These are phyloP conservation scores for Gortyna flavago DNA, from an alignment of 2,888 invertebrate species.

Conservation along the genomic window DNA sequence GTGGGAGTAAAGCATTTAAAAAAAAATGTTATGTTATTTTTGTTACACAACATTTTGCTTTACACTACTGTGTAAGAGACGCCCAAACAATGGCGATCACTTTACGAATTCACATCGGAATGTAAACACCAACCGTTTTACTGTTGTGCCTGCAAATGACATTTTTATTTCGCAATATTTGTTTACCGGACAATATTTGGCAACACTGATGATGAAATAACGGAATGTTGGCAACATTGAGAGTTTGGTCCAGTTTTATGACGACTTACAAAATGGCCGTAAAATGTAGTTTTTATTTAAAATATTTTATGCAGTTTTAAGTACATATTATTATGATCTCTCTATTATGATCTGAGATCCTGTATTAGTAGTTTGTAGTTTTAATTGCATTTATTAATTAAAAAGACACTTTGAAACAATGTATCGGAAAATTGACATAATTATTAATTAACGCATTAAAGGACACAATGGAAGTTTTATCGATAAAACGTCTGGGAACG, in stretches of 20 bases:
- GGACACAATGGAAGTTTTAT: neutral
- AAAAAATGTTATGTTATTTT: neutral
- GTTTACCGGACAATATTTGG: constrained; percentile 58
- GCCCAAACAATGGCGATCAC: constrained; percentile 51
- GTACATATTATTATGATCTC: neutral
- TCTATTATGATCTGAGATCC: neutral
- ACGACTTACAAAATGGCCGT: constrained; percentile 12
- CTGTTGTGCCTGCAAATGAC: constrained; percentile 58
- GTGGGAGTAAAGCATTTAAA: neutral
- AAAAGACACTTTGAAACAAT: neutral
- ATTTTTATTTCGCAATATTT: constrained; percentile 70
- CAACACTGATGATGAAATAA: constrained; percentile 52
- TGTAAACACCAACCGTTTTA: constrained; percentile 69
- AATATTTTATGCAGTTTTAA: neutral
- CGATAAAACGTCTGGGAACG: neutral
- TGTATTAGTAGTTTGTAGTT: neutral
- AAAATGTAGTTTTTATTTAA: constrained; percentile 16
- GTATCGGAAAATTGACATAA: neutral
- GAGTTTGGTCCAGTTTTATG: constrained; percentile 28
- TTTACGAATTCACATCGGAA: constrained; percentile 73
- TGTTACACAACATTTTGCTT: neutral
- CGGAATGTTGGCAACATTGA: constrained; percentile 46
- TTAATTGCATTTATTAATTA: neutral
- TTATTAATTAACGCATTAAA: neutral
- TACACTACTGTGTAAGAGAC: constrained; percentile 64